Base-by-base conservation (phyloP, 2,888 invertebrate genomes). In the Nomada ruficornis region DNA sequence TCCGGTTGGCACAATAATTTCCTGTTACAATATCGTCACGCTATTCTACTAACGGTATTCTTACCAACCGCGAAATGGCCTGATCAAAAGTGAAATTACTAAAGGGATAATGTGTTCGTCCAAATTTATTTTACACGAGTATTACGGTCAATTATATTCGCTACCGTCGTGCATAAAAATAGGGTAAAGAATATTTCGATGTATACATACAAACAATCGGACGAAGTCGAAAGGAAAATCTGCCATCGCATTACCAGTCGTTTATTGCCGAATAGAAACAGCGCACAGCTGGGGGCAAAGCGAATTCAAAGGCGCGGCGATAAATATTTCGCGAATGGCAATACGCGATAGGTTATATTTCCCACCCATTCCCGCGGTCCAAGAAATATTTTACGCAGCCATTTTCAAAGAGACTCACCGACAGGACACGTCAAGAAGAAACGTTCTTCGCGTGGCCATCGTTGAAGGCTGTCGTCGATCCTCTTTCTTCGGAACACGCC, bases 401-500 rank as follows among this genome's bases (percentile, higher is more conserved):
- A 62, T 55, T 67, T 71, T 50, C 44, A 55, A 71, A 60, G 18
- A 20, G 54, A 82, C 82, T 82, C 75, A 82, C 82, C 81, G 23
- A 23, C 36, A 23, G 4, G 23, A 4, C 36, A 36, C 36, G 36
- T 36, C 0, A 36, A 36, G 7, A 29, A n/a, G 29, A n/a, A 13
- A 29, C 11, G 44, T 15, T n/a, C 29, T 15, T 36, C 62, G 15
- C n/a, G 23, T 10, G 44, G 18, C 13, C 15, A 11, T 20, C 57
- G 26, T 62, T 36, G n/a, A n/a, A n/a, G 13, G 15, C 57, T 74
- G 77, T 67, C 71, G 76, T 67, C 76, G 64, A 63, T 55, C 64
- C 71, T 44, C 7, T 64, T 70, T 79, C 65, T 55, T 73, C 65
- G 10, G n/a, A 42, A 7, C 65, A 69, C 29, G 65, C 69, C 59